phyloP scores from a whole-genome alignment of 1,140 invertebrate species.

The Pseudomyrmex cubaensis region DNA sequence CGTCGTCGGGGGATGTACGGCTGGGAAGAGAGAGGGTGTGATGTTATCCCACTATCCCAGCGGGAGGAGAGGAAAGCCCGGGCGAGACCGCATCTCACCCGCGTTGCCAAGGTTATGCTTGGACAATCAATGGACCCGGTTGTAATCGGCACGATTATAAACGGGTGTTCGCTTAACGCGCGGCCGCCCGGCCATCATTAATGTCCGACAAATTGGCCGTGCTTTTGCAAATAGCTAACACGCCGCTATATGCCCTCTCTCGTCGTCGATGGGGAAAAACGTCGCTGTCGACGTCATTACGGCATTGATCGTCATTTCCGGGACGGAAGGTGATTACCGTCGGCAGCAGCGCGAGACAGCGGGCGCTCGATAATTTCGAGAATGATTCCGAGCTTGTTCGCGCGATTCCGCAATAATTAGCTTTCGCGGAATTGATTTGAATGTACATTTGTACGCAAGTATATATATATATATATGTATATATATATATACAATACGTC shows the following conservation, averaged over 20 bases:
- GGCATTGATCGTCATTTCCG: conserved; percentile 65
- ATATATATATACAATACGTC: not conserved
- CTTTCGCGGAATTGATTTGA: not conserved
- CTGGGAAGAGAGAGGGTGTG: not conserved
- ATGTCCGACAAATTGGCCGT: conserved; percentile 65
- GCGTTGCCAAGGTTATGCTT: conserved; percentile 62
- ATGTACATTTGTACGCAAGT: no score
- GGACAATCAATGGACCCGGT: conserved; percentile 64
- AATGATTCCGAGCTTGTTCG: conserved; percentile 23
- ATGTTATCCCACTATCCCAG: not conserved
- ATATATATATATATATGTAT: no score
- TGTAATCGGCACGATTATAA: conserved; percentile 71
- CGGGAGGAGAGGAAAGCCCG: not conserved
- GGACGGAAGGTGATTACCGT: conserved; percentile 57
- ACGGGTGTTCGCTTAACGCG: conserved; percentile 61
- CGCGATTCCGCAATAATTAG: conserved; percentile 40
- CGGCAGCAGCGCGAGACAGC: not conserved
- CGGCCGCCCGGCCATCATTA: conserved; percentile 50
- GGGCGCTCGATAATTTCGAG: conserved; percentile 29
- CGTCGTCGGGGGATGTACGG: not conserved
- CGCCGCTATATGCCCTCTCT: not conserved
- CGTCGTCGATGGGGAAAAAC: not conserved
- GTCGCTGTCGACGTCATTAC: conserved; percentile 29
- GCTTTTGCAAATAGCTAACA: conserved; percentile 53
- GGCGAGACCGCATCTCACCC: conserved; percentile 3